Evolutionary conservation across 2,113 vertebrate species (phyloP).

Genomic region (Neotoma lepida): DNA sequence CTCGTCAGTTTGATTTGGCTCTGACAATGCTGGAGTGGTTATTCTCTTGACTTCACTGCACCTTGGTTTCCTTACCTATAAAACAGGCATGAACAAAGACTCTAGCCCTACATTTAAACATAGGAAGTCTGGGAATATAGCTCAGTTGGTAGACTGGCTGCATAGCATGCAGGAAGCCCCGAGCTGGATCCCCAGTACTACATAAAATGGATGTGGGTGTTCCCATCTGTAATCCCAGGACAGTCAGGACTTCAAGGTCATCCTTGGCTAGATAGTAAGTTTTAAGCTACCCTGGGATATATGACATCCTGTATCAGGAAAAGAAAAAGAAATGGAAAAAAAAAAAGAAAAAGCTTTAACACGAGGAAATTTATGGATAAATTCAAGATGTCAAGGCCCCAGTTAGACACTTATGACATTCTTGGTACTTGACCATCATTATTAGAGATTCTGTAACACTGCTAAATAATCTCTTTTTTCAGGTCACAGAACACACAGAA

Average conservation of each 20-base stretch:
- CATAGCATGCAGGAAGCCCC: background rate
- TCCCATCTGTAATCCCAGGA: background rate
- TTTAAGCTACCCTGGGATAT: background rate
- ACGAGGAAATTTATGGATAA: background rate
- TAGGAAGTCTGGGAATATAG: background rate
- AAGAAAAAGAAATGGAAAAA: background rate
- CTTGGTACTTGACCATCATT: background rate
- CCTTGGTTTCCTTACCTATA: conserved; percentile 10
- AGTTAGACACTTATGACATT: background rate
- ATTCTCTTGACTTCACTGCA: background rate
- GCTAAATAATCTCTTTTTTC: background rate
- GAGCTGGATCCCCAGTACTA: background rate
- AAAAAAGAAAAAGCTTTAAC: conserved; percentile 16
- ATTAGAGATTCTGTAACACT: background rate
- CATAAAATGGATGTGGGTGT: background rate
- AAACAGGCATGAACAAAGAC: background rate
- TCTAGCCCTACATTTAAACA: background rate
- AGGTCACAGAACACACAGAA: conserved; percentile 2
- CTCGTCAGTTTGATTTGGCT: background rate
- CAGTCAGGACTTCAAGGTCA: no score
- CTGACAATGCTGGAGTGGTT: background rate
- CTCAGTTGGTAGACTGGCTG: background rate
- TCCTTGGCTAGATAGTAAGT: background rate
- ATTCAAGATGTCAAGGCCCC: conserved; percentile 41
- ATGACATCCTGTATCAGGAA: background rate